A percentile compares a stretch with the other conserved stretches of the same genome.
These are phyloP conservation scores for Pyrrhia umbra DNA, from an alignment of 2,888 invertebrate genomes.

Conservation along the genomic window DNA sequence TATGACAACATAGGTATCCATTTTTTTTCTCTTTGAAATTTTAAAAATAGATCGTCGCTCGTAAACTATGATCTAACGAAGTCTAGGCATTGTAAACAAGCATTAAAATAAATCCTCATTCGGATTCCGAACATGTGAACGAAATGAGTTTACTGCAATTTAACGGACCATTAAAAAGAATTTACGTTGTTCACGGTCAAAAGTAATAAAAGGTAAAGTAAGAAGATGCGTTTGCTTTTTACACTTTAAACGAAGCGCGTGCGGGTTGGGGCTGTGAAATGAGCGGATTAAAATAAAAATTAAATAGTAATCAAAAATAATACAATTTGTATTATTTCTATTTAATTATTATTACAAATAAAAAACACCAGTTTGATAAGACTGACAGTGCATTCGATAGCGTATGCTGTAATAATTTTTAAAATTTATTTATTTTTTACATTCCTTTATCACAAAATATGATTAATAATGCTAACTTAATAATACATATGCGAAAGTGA, in stretches of 20 bases:
- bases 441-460: no score
- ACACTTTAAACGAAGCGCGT: conserved; percentile 35
- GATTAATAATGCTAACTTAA: no score
- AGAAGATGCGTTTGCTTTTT: conserved; percentile 52
- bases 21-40: neutral
- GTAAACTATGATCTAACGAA: neutral
- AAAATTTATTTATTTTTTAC: no score
- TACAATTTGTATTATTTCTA: neutral
- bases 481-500: no score
- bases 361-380: no score
- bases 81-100: neutral
- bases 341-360: no score
- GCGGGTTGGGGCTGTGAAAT: conserved; percentile 36
- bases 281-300: conserved; percentile 18
- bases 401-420: no score
- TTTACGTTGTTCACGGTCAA: conserved; percentile 57
- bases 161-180: conserved; percentile 47
- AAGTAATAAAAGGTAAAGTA: conserved; percentile 52
- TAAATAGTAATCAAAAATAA: no score
- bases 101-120: conserved; percentile 2
- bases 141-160: conserved; percentile 42
- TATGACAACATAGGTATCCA: neutral
- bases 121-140: conserved; percentile 25
- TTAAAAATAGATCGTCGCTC: neutral
- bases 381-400: no score